phyloP scores from a whole-genome alignment of 2,888 invertebrate genomes.

The Ichneumoninae sp. region DNA sequence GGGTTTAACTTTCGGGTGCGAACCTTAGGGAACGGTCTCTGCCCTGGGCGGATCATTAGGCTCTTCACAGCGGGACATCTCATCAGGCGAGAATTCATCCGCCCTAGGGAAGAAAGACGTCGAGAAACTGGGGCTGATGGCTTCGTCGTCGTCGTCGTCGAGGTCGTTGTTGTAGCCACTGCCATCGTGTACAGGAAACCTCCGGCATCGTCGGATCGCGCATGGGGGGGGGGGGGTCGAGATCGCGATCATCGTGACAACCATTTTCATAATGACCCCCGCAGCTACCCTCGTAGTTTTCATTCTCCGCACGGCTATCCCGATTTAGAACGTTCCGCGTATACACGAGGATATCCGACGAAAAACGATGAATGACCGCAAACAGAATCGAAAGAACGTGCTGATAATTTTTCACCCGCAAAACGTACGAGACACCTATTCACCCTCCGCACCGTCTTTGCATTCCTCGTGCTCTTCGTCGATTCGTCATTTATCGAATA shows the following conservation, averaged over 20 bases:
- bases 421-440: background rate
- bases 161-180: background rate
- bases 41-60: slow-evolving; percentile 61
- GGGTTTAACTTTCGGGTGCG: background rate
- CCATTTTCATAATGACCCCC: background rate
- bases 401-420: slow-evolving; percentile 64
- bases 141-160: background rate
- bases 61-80: slow-evolving; percentile 58
- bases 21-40: background rate
- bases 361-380: background rate
- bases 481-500: background rate
- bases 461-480: background rate
- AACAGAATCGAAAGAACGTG: background rate
- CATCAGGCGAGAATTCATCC: slow-evolving; percentile 43
- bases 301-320: background rate
- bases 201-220: background rate
- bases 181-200: background rate
- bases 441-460: background rate
- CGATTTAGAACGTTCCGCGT: background rate
- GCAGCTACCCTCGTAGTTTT: background rate
- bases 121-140: background rate
- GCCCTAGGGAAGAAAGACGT: slow-evolving; percentile 1
- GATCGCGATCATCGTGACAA: background rate
- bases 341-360: background rate
- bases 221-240: background rate